Percentiles rank a stretch among this genome's conserved stretches.
These are phyloP conservation scores for Arctia plantaginis DNA, from an alignment of 2,888 invertebrate genomes.

Conservation along the genomic window DNA sequence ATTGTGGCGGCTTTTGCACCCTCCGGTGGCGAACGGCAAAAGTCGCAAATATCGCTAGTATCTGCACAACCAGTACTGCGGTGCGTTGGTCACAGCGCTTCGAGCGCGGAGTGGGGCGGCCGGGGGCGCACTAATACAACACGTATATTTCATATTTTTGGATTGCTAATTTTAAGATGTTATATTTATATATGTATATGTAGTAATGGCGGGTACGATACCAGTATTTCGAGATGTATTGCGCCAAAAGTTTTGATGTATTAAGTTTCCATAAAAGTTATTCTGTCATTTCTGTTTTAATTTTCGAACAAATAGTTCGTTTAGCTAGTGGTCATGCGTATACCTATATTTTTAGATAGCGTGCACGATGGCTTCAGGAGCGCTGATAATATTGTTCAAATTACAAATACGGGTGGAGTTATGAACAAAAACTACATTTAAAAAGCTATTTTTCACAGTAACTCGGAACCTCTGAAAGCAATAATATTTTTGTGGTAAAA, in stretches of 20 bases:
- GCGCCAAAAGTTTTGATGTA: conserved; percentile 86
- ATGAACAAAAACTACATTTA: conserved; percentile 50
- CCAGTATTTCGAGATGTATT: conserved; percentile 85
- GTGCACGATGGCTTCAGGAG: conserved; percentile 82
- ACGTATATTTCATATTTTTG: conserved; percentile 87
- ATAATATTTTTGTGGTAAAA: conserved; percentile 84
- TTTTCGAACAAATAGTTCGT: conserved; percentile 75
- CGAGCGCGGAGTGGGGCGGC: conserved; percentile 69
- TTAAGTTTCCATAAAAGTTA: conserved; percentile 83
- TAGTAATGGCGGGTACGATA: conserved; percentile 83
- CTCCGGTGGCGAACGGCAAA: conserved; percentile 75
- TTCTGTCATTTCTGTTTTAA: conserved; percentile 71
- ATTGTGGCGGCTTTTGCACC: conserved; percentile 83
- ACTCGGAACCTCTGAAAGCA: conserved; percentile 81
- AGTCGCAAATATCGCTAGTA: conserved; percentile 63
- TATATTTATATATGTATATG: conserved; percentile 87
- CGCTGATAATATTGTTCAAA: conserved; percentile 65
- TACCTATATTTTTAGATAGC: conserved; percentile 81
- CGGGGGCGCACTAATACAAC: conserved; percentile 83
- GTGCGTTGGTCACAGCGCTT: conserved; percentile 47
- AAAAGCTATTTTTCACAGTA: conserved; percentile 78
- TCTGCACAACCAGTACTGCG: conserved; percentile 14
- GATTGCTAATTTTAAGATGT: conserved; percentile 87
- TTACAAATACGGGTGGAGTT: conserved; percentile 53
- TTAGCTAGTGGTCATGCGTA: conserved; percentile 86